phyloP scores from a whole-genome alignment of 23 tunicate species.

The Oikopleura albicans region DNA sequence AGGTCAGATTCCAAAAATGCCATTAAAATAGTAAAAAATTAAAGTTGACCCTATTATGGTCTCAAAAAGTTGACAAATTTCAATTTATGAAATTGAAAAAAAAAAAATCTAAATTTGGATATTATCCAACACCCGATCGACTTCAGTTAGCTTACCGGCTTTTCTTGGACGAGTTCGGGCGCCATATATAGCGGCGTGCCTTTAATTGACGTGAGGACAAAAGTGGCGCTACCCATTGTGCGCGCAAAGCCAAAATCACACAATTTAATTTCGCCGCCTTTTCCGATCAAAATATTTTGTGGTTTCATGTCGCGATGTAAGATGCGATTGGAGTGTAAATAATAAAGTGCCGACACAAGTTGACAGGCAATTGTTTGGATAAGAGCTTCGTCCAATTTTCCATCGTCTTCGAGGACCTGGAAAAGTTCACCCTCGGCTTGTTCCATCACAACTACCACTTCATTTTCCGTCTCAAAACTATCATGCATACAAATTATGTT shows the following conservation, averaged over 20 bases:
- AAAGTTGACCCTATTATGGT: too few species aligned
- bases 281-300: slow-evolving; percentile 68
- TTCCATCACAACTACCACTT: slow-evolving; percentile 78
- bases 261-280: slow-evolving; percentile 57
- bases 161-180: slow-evolving; percentile 73
- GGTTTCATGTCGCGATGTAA: slow-evolving; percentile 88
- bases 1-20: too few species aligned
- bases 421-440: slow-evolving; percentile 77
- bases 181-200: slow-evolving; percentile 88
- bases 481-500: slow-evolving; percentile 58
- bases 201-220: slow-evolving; percentile 63
- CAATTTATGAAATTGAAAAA: too few species aligned
- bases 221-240: slow-evolving; percentile 65
- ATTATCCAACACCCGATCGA: too few species aligned
- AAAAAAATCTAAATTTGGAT: too few species aligned
- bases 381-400: slow-evolving; percentile 50
- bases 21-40: too few species aligned
- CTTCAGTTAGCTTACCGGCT: too few species aligned
- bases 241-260: slow-evolving; percentile 89
- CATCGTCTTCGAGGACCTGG: slow-evolving; percentile 82
- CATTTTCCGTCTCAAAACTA: slow-evolving; percentile 69
- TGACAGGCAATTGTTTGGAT: slow-evolving; percentile 46
- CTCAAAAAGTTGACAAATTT: too few species aligned
- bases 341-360: slow-evolving; percentile 55
- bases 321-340: slow-evolving; percentile 62